A percentile compares a stretch with the other conserved stretches of the same genome.
Conservation (phyloP, 2,888 invertebrate genomes). For the Nemapogon koenigi region DNA sequence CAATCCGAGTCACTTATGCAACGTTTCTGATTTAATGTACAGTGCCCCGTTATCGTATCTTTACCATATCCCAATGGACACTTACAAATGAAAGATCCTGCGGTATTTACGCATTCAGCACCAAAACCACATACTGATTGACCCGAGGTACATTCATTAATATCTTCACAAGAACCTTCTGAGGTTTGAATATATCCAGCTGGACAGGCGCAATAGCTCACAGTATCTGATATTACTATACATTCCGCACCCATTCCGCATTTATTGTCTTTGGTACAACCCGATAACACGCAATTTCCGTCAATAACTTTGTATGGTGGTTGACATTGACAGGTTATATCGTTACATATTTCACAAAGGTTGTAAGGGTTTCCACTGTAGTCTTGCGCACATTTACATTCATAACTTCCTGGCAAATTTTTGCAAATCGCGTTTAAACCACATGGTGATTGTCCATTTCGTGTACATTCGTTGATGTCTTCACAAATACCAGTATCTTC, state of each 20-base stretch:
- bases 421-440: conserved; percentile 90
- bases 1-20: conserved; percentile 87
- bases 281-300: conserved; percentile 84
- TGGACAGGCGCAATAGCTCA: conserved; percentile 93
- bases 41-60: conserved; percentile 82
- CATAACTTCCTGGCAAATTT: conserved; percentile 91
- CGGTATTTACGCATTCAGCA: conserved; percentile 82
- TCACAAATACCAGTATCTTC: conserved; percentile 76
- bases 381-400: conserved; percentile 88
- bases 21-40: conserved; percentile 81
- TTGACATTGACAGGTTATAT: conserved; percentile 85
- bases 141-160: conserved; percentile 82
- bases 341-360: conserved; percentile 84
- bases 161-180: conserved; percentile 85
- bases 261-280: conserved; percentile 79
- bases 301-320: conserved; percentile 85
- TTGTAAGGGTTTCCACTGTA: conserved; percentile 91
- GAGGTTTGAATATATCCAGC: conserved; percentile 79
- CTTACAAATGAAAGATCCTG: conserved; percentile 79
- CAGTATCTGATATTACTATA: conserved; percentile 86
- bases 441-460: conserved; percentile 80
- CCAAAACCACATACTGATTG: conserved; percentile 83
- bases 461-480: conserved; percentile 86
- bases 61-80: conserved; percentile 85
- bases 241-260: conserved; percentile 90